A percentile compares a stretch with the other conserved stretches of the same genome.
Evolutionary conservation across 1,140 invertebrate species (phyloP).

Genomic region (Orussus abietinus): DNA sequence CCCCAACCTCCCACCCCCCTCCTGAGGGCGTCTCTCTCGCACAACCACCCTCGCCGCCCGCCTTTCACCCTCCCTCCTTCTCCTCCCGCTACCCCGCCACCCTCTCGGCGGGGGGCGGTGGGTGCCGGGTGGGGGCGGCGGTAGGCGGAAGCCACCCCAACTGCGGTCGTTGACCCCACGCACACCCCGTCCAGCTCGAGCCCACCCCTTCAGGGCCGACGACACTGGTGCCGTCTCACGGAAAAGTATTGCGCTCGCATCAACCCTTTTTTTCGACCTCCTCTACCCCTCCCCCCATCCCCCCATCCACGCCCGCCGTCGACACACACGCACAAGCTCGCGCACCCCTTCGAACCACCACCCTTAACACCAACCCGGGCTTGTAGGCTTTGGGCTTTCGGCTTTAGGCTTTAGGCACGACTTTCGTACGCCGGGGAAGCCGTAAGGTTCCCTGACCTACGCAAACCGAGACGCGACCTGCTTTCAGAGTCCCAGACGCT

Average conservation of each 20-base stretch:
- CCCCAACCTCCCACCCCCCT: slow-evolving; percentile 31
- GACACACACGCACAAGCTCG: neutral
- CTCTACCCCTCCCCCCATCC: neutral
- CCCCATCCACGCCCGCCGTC: neutral
- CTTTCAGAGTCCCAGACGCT: too few species aligned
- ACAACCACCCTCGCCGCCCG: neutral
- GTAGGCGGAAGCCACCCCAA: slow-evolving; percentile 36
- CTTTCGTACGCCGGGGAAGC: too few species aligned
- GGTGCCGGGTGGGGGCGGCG: slow-evolving; percentile 20
- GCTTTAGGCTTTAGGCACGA: too few species aligned
- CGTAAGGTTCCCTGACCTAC: too few species aligned
- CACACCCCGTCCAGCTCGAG: slow-evolving; percentile 45
- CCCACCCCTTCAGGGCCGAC: slow-evolving; percentile 47
- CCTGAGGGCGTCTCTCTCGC: too few species aligned
- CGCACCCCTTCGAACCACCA: neutral
- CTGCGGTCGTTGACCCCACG: slow-evolving; percentile 48
- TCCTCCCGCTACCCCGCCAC: neutral
- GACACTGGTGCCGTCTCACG: slow-evolving; percentile 49
- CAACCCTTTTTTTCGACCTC: slow-evolving; percentile 12
- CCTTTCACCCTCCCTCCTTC: neutral
- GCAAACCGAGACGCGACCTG: too few species aligned
- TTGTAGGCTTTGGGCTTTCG: too few species aligned
- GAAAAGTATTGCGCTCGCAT: slow-evolving; percentile 40
- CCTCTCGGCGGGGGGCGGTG: slow-evolving; percentile 3
- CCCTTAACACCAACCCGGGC: neutral